Conservation (phyloP, 1,140 invertebrate species). For the Aradophagus sp. region DNA sequence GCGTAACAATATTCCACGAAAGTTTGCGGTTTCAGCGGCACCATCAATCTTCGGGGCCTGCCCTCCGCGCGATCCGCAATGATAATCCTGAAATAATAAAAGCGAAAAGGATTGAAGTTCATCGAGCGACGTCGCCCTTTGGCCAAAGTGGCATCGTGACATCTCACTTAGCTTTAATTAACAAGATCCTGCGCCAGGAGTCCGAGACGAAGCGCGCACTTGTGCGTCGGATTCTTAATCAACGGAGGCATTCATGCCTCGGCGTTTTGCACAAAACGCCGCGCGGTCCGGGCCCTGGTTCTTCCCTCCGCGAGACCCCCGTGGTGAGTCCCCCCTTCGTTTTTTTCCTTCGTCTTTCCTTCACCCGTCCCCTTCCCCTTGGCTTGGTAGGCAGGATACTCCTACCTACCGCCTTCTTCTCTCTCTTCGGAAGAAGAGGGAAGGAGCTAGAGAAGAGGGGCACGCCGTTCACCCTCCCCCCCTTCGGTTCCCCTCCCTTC, state of each 20-base stretch:
- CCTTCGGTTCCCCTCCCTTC: no score
- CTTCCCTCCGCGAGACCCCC: conserved; percentile 44
- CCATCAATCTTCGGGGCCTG: conserved; percentile 30
- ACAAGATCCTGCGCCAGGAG: conserved; percentile 62
- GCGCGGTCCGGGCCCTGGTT: conserved; percentile 35
- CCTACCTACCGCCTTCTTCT: conserved; percentile 39
- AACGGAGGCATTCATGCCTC: conserved; percentile 65
- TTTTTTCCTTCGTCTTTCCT: conserved; percentile 21
- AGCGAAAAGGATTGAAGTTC: conserved; percentile 60
- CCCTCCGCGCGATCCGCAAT: conserved; percentile 32
- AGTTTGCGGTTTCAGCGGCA: conserved; percentile 27
- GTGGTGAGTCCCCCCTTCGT: conserved; percentile 23
- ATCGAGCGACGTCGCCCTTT: conserved; percentile 36
- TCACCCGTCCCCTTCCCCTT: conserved; percentile 26
- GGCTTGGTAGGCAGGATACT: conserved; percentile 35
- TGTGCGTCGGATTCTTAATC: conserved; percentile 66
- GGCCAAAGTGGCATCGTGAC: conserved; percentile 61
- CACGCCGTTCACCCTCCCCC: conserved; percentile 17
- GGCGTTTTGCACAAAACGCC: conserved; percentile 49
- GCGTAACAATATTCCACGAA: conserved; percentile 30
- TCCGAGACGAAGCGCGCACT: conserved; percentile 58
- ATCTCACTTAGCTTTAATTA: conserved; percentile 71
- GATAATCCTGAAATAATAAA: conserved; percentile 64
- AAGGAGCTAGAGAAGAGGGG: not conserved
- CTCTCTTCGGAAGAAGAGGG: conserved; percentile 9